A percentile compares a stretch with the other conserved stretches of the same genome.
Conservation (phyloP, 2,797 vertebrate species). For the Sardinella longiceps region DNA sequence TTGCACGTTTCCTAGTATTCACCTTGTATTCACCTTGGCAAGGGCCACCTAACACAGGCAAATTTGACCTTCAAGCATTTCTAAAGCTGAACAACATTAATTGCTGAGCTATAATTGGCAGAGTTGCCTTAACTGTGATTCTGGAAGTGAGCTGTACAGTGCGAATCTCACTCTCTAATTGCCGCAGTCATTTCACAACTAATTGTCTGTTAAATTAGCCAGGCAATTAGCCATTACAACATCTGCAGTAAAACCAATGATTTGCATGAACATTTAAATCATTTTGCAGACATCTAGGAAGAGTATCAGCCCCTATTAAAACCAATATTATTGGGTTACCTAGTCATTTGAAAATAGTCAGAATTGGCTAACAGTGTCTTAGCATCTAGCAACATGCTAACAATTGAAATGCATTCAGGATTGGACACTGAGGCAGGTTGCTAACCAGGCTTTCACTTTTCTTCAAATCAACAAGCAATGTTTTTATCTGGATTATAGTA, state of each 20-base stretch:
- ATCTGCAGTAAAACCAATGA: neutral
- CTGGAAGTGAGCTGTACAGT: neutral
- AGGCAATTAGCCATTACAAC: neutral
- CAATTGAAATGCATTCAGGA: neutral
- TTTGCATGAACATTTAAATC: constrained; percentile 9
- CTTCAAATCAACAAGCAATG: constrained; percentile 8
- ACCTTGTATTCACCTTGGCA: neutral
- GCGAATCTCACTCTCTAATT: neutral
- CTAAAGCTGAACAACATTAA: neutral
- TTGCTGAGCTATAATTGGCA: neutral
- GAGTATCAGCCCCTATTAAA: neutral
- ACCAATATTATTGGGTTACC: constrained; percentile 14
- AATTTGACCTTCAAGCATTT: neutral
- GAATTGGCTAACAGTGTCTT: neutral
- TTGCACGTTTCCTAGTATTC: neutral
- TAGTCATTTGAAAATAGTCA: neutral
- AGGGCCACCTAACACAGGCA: neutral
- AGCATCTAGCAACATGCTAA: neutral
- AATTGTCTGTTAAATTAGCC: neutral
- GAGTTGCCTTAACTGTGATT: neutral
- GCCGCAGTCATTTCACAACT: neutral
- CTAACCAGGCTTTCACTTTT: neutral
- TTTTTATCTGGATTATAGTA: neutral
- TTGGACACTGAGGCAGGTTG: neutral
- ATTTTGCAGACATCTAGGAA: neutral